Evolutionary conservation across 1,140 invertebrate species (phyloP).

Genomic region (Parapsyche elsis): DNA sequence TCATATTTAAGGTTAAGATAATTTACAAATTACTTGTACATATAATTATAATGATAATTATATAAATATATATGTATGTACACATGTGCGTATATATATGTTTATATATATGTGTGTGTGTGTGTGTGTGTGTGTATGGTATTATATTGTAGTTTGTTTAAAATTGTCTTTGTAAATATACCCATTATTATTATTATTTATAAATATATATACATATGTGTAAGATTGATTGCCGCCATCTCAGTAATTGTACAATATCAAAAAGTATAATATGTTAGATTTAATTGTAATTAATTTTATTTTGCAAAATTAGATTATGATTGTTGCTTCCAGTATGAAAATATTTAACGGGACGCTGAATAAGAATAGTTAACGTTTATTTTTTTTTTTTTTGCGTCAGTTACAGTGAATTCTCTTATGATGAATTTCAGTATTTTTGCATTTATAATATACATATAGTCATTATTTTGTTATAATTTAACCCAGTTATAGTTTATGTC

Average conservation of each 20-base stretch:
- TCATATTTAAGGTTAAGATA: conserved; percentile 19
- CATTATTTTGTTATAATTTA: no score
- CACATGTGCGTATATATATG: no score
- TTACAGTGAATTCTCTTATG: neutral
- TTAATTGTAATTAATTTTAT: conserved; percentile 29
- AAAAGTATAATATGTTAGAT: conserved; percentile 12
- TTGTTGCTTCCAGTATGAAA: conserved; percentile 38
- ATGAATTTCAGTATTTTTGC: neutral
- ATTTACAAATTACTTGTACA: conserved; percentile 34
- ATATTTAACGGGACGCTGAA: neutral
- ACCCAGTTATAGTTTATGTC: no score
- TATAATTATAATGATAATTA: no score
- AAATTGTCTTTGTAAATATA: conserved; percentile 29
- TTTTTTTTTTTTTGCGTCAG: neutral
- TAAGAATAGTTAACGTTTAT: neutral
- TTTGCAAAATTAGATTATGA: conserved; percentile 25
- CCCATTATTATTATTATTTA: conserved; percentile 2
- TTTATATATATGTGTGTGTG: neutral
- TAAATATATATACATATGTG: conserved; percentile 18
- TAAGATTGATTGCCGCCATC: conserved; percentile 38
- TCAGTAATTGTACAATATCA: conserved; percentile 40
- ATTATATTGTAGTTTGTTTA: conserved; percentile 3
- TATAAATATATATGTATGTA: no score
- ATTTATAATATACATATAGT: no score
- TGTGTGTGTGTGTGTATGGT: neutral